A percentile compares a stretch with the other conserved stretches of the same genome.
Conservation (phyloP, 2,797 vertebrate species). For the Tauraco hartlaubi region DNA sequence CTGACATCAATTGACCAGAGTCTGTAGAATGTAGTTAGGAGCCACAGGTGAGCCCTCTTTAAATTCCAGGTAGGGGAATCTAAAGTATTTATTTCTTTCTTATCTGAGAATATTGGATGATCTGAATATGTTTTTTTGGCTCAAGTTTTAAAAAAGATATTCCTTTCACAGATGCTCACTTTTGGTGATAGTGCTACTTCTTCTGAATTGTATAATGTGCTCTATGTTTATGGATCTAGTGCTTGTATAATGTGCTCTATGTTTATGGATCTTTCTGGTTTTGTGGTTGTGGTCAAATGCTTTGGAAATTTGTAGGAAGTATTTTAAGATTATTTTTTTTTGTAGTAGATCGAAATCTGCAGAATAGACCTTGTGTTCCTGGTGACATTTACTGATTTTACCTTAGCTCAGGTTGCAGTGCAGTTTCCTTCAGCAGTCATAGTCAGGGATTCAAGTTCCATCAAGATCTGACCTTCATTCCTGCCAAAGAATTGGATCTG, state of each 20-base stretch:
- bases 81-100: background rate
- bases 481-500: background rate
- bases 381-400: background rate
- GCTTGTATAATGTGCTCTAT: background rate
- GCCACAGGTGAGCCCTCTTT: background rate
- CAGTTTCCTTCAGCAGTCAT: conserved; percentile 35
- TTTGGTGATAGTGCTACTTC: background rate
- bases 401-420: conserved; percentile 6
- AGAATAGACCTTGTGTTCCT: background rate
- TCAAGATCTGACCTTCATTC: background rate
- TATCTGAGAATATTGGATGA: background rate
- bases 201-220: background rate
- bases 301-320: conserved; percentile 3
- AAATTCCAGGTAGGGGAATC: background rate
- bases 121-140: background rate
- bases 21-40: background rate
- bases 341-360: background rate
- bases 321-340: background rate
- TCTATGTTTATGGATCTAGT: background rate
- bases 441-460: conserved; percentile 12
- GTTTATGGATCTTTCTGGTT: background rate
- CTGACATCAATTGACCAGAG: background rate
- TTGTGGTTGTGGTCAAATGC: background rate
- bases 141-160: background rate
- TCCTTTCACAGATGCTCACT: background rate